Evolutionary conservation across 2,797 vertebrate genomes (phyloP).

Genomic region (Enteromius mattozi): DNA sequence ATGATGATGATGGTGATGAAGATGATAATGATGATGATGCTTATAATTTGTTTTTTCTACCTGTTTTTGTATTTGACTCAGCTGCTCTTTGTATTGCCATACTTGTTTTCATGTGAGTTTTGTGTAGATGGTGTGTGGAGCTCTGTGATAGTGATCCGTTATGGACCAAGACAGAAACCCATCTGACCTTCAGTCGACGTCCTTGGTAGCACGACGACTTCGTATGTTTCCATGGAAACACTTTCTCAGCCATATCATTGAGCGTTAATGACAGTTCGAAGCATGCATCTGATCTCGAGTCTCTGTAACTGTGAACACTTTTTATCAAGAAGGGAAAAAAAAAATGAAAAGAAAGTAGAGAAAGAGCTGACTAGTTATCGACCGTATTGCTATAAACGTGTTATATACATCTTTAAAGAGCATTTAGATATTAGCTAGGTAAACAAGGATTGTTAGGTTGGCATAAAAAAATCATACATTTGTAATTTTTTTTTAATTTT

Average conservation of each 20-base stretch:
- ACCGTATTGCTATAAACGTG: background rate
- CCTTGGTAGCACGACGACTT: slow-evolving; percentile 4
- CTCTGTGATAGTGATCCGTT: slow-evolving; percentile 64
- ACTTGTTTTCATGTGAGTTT: slow-evolving; percentile 55
- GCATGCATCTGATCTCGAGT: slow-evolving; percentile 47
- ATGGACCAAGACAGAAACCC: slow-evolving; percentile 55
- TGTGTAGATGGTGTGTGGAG: slow-evolving; percentile 65
- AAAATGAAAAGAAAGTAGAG: slow-evolving; percentile 30
- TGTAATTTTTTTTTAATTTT: background rate
- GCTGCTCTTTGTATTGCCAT: slow-evolving; percentile 63
- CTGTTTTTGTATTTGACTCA: slow-evolving; percentile 58
- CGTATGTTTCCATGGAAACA: slow-evolving; percentile 37
- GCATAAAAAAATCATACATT: background rate
- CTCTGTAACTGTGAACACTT: slow-evolving; percentile 51
- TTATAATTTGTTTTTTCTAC: slow-evolving; percentile 55
- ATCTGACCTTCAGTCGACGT: slow-evolving; percentile 31
- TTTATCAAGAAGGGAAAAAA: slow-evolving; percentile 2
- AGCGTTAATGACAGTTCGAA: slow-evolving; percentile 41
- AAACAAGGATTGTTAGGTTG: background rate
- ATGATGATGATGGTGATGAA: slow-evolving; percentile 35
- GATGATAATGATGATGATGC: slow-evolving; percentile 50
- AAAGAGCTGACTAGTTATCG: slow-evolving; percentile 17
- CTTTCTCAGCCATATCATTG: slow-evolving; percentile 29
- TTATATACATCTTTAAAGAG: background rate
- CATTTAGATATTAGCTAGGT: slow-evolving; percentile 25